These are phyloP conservation scores for Sipunculus nudus DNA, from an alignment of 2,888 invertebrate genomes.

Conservation along the genomic window DNA sequence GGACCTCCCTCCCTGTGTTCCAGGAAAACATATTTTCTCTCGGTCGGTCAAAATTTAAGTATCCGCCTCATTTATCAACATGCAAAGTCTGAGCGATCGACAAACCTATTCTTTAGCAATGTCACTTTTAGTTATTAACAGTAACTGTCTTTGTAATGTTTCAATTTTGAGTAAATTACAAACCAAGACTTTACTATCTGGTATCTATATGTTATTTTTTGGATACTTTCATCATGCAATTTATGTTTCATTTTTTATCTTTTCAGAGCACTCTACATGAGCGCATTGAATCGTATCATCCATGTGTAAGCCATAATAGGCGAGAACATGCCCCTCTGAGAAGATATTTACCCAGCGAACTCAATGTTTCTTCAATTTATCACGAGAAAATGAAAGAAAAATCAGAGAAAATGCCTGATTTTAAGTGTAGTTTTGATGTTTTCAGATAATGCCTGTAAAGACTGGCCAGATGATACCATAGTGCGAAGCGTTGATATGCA, in stretches of 20 bases:
- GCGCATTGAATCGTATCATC: conserved; percentile 27
- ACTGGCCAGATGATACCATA: conserved; percentile 1
- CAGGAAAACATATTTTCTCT: too few relatives aligned
- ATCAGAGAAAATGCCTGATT: not conserved
- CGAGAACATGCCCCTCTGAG: conserved; percentile 22
- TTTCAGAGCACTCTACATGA: conserved; percentile 2
- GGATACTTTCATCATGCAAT: too few relatives aligned
- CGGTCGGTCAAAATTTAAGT: too few relatives aligned
- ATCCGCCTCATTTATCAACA: too few relatives aligned
- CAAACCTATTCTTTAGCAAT: too few relatives aligned
- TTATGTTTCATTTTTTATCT: conserved; percentile 2
- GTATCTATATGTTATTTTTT: too few relatives aligned
- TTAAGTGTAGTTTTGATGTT: conserved; percentile 13
- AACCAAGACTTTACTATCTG: too few relatives aligned
- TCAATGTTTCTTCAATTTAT: conserved; percentile 19
- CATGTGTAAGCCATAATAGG: conserved; percentile 26
- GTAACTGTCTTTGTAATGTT: too few relatives aligned
- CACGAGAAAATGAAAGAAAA: conserved; percentile 7
- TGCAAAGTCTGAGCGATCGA: too few relatives aligned
- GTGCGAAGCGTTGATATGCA: conserved; percentile 28
- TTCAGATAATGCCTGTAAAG: not conserved
- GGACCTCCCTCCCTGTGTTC: too few relatives aligned
- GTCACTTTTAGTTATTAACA: too few relatives aligned
- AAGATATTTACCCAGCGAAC: conserved; percentile 25
- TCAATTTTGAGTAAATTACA: too few relatives aligned